A percentile compares a stretch with the other conserved stretches of the same genome.
These are phyloP conservation scores for Brachylomia viminalis DNA, from an alignment of 2,888 invertebrate species.

Conservation along the genomic window DNA sequence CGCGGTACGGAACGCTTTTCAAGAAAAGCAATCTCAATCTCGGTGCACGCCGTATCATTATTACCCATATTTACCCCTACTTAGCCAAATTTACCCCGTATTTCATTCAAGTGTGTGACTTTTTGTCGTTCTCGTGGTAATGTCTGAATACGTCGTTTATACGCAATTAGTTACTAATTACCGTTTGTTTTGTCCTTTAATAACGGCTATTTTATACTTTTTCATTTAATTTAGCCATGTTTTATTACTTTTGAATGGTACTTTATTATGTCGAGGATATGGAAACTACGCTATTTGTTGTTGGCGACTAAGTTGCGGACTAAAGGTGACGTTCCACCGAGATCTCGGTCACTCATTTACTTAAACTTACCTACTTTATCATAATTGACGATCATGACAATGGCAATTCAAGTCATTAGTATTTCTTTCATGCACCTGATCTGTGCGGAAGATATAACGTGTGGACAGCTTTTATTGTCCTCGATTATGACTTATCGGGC, in stretches of 20 bases:
- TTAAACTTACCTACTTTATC: not conserved
- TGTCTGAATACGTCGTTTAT: constrained; percentile 84
- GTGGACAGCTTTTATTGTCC: constrained; percentile 45
- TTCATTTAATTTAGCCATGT: constrained; percentile 77
- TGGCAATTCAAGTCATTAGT: not conserved
- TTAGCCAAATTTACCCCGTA: constrained; percentile 62
- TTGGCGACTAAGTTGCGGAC: constrained; percentile 46
- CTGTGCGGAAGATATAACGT: constrained; percentile 30
- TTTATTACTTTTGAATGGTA: constrained; percentile 73
- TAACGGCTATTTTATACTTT: constrained; percentile 72
- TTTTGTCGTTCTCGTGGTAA: constrained; percentile 77
- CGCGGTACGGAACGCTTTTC: constrained; percentile 38
- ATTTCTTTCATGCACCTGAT: constrained; percentile 17
- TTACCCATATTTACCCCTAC: constrained; percentile 56
- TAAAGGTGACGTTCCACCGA: not conserved
- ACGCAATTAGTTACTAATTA: constrained; percentile 85
- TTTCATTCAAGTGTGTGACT: constrained; percentile 70
- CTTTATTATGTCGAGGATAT: constrained; percentile 68
- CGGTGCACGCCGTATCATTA: constrained; percentile 45
- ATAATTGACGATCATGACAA: not conserved
- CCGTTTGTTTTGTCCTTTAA: constrained; percentile 81
- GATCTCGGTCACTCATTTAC: constrained; percentile 7
- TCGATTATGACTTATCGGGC: constrained; percentile 48
- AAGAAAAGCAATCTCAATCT: constrained; percentile 59
- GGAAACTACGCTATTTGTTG: constrained; percentile 62